These are phyloP conservation scores for Falcunculus frontatus DNA, from an alignment of 2,113 vertebrate species.

Conservation along the genomic window DNA sequence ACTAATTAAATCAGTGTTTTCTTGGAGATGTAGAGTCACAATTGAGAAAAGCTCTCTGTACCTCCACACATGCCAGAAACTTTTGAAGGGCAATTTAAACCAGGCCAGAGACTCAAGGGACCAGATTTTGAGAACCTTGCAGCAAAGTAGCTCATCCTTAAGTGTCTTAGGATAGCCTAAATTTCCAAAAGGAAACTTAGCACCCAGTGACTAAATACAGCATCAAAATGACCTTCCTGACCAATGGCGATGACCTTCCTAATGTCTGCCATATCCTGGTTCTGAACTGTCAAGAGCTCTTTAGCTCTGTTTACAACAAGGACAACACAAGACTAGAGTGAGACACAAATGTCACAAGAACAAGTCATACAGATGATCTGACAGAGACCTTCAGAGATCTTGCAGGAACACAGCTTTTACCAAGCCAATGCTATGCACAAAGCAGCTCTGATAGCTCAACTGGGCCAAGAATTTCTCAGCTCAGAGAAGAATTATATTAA, in stretches of 20 bases:
- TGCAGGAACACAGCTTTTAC: neutral
- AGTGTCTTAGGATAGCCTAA: neutral
- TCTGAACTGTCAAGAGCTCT: neutral
- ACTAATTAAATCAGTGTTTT: slow-evolving; percentile 5
- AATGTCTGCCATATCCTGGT: neutral
- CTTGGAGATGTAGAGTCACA: neutral
- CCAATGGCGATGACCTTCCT: neutral
- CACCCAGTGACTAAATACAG: neutral
- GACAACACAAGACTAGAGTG: neutral
- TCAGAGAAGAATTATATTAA: neutral
- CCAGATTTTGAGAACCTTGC: neutral
- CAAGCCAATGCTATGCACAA: neutral
- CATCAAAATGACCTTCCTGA: no score
- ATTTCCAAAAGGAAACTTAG: neutral
- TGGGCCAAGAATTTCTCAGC: neutral
- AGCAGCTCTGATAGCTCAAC: neutral
- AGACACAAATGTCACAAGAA: neutral
- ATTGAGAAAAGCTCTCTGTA: neutral
- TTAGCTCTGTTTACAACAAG: neutral
- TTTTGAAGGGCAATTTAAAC: neutral
- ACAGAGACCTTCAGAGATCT: neutral
- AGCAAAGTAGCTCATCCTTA: neutral
- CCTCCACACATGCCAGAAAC: neutral
- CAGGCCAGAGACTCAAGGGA: neutral
- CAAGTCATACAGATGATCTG: neutral